A percentile compares a stretch with the other conserved stretches of the same genome.
Evolutionary conservation across 2,797 vertebrate species (phyloP).

Genomic region (Kryptolebias ocellatus): DNA sequence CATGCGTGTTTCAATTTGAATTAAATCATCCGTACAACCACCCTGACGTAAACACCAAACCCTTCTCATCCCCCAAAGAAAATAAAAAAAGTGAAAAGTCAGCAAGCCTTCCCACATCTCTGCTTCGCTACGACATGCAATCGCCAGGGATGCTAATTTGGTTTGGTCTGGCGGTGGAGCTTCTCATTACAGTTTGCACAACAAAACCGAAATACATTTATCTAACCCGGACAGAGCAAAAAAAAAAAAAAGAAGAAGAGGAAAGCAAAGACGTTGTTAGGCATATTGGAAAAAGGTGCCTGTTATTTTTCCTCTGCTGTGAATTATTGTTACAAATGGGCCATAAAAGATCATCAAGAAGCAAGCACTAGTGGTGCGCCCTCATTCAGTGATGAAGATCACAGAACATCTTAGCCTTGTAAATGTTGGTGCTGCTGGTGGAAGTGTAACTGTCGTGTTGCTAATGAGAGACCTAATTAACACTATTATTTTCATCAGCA

Average conservation of each 20-base stretch:
- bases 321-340: slow-evolving; percentile 18
- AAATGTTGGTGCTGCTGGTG: slow-evolving; percentile 13
- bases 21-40: neutral
- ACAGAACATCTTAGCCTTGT: slow-evolving; percentile 5
- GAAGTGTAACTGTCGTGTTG: slow-evolving; percentile 1
- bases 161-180: slow-evolving; percentile 11
- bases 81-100: slow-evolving; percentile 6
- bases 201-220: slow-evolving; percentile 38
- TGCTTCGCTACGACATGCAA: neutral
- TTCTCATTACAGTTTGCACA: slow-evolving; percentile 23
- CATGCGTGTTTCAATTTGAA: slow-evolving; percentile 5
- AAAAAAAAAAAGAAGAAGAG: slow-evolving; percentile 14
- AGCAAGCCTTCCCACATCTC: slow-evolving; percentile 8
- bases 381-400: slow-evolving; percentile 23
- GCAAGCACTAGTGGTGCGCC: slow-evolving; percentile 2
- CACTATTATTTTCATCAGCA: neutral
- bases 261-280: slow-evolving; percentile 13
- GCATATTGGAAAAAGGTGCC: slow-evolving; percentile 17
- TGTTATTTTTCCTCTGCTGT: slow-evolving; percentile 4
- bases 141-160: slow-evolving; percentile 26
- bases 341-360: slow-evolving; percentile 16
- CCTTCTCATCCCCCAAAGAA: neutral
- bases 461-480: slow-evolving; percentile 13
- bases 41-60: neutral
- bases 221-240: slow-evolving; percentile 9